These are phyloP conservation scores for Hydrochoerus hydrochaeris DNA, from an alignment of 2,113 vertebrate genomes.

Conservation along the genomic window DNA sequence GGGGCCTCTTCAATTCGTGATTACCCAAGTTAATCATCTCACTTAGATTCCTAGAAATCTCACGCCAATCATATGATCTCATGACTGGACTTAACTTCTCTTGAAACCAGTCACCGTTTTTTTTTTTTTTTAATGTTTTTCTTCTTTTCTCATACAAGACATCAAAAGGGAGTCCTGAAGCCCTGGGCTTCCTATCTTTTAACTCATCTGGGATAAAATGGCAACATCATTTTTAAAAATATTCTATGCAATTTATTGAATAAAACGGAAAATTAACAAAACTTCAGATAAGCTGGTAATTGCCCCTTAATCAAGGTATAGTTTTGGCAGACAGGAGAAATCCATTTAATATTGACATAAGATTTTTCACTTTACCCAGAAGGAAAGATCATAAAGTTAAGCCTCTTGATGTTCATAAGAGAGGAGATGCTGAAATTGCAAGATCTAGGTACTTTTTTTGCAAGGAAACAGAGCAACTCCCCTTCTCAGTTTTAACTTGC, in stretches of 20 bases:
- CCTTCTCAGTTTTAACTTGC: not conserved
- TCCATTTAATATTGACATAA: not conserved
- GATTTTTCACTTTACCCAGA: not conserved
- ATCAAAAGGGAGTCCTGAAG: not conserved
- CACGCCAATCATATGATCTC: not conserved
- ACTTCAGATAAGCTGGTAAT: not conserved
- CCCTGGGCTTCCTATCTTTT: not conserved
- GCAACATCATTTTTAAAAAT: not conserved
- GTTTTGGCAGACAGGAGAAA: not conserved
- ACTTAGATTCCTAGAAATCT: not conserved
- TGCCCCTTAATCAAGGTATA: not conserved
- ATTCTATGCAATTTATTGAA: not conserved
- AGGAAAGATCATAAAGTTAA: not conserved
- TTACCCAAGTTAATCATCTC: not conserved
- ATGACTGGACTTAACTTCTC: not conserved
- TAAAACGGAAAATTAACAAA: not conserved
- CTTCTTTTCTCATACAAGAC: not conserved
- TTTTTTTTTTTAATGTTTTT: not conserved
- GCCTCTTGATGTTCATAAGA: not conserved
- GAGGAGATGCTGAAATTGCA: not conserved
- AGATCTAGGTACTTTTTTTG: not conserved
- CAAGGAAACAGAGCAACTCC: not conserved
- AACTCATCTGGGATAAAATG: not conserved
- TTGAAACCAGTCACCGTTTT: not conserved
- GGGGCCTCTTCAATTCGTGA: not conserved